phyloP scores from a whole-genome alignment of 2,888 invertebrate genomes.

The Metopia argyrocephala region DNA sequence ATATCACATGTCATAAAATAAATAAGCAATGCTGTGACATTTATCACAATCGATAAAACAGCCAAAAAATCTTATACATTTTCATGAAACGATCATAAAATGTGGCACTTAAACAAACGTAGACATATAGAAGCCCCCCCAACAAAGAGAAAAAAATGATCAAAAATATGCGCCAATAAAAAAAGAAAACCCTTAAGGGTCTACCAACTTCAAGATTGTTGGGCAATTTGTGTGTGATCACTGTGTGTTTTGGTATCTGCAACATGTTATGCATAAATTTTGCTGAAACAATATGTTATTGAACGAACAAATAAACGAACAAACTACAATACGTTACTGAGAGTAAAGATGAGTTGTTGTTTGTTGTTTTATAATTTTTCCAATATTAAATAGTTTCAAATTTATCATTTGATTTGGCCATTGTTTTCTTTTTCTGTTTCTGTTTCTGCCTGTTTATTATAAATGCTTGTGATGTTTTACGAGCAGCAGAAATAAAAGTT shows the following conservation, averaged over 20 bases:
- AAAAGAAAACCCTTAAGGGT: not conserved
- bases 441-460: slow-evolving; percentile 13
- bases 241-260: slow-evolving; percentile 36
- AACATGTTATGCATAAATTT: slow-evolving; percentile 63
- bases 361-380: slow-evolving; percentile 46
- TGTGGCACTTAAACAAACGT: not conserved
- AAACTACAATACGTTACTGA: slow-evolving; percentile 20
- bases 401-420: slow-evolving; percentile 59
- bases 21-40: slow-evolving; percentile 78
- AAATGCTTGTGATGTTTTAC: too few species aligned
- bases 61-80: slow-evolving; percentile 57
- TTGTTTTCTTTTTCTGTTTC: slow-evolving; percentile 39
- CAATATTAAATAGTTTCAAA: slow-evolving; percentile 64
- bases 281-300: slow-evolving; percentile 18
- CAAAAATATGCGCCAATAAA: slow-evolving; percentile 58
- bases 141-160: slow-evolving; percentile 29
- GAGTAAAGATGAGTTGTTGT: slow-evolving; percentile 16
- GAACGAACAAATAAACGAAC: slow-evolving; percentile 46
- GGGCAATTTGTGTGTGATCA: slow-evolving; percentile 53
- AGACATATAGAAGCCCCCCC: not conserved
- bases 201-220: not conserved
- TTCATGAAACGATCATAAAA: slow-evolving; percentile 43
- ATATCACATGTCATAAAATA: slow-evolving; percentile 76
- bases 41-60: slow-evolving; percentile 75
- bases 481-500: not conserved